Evolutionary conservation across 1,140 invertebrate species (phyloP), one percentile per base, ranked within the genome.

Genomic region (Platyscapa corneri): DNA sequence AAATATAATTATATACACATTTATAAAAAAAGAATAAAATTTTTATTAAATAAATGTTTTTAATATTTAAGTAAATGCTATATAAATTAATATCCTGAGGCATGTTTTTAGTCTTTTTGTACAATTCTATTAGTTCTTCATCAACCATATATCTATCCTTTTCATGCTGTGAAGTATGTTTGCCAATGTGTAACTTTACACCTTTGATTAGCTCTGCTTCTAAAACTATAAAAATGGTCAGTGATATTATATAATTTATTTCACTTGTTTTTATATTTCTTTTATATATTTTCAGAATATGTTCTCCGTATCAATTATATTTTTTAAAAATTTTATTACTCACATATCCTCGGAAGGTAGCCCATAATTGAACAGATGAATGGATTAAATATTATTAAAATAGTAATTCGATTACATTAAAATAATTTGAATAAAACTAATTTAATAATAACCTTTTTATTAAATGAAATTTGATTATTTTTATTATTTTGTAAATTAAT

Each of bases 61-160:
- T 27, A 60, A 27, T 60, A 60, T 60, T 60, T 60, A 60, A 27
- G 27, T 27, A 60, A 60, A 27, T 27, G 5, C 27, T 60, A n/a
- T 27, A 60, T 60, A 27, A 60, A 60, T 10, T 60, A 60, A 27
- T 60, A 10, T 3, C 27, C 6, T 27, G 3, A 23, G n/a, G n/a
- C n/a, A 14, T 2, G 10, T 23, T 60, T 6, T 14, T n/a, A n/a
- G n/a, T n/a, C n/a, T 72, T 64, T 46, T 95, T 93, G 53, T 96
- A 91, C 89, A 97, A 94, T 72, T 95, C 94, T 27, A 96, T 88
- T 8, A 98, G 93, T 91, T 97, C 94, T 84, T 95, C 95, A 90
- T 98, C 97, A 2, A 97, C 97, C 72, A 98, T 94, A 91, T 96
- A 97, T 75, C 97, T 94, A 37, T 95, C 93, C 87, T 95, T 93